A percentile compares a stretch with the other conserved stretches of the same genome.
Evolutionary conservation across 2,797 vertebrate species (phyloP).

Genomic region (Dendrocincla fuliginosa): DNA sequence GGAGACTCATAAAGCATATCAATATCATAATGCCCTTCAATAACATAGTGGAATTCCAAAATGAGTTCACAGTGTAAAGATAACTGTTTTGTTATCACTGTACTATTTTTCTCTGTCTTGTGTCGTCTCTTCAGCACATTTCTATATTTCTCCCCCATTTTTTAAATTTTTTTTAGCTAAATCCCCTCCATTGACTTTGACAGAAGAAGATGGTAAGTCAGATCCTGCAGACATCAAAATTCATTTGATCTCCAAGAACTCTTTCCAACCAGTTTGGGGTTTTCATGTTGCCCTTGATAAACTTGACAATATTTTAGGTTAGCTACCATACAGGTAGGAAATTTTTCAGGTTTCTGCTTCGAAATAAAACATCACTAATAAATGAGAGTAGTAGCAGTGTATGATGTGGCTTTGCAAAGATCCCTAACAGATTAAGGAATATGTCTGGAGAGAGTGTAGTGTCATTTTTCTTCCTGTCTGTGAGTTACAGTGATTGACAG

Average conservation of each 20-base stretch:
- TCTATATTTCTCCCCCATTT: not conserved
- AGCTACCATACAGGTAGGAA: not conserved
- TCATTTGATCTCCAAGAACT: not conserved
- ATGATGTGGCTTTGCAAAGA: not conserved
- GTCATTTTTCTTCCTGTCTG: not conserved
- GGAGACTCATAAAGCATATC: not conserved
- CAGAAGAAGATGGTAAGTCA: not conserved
- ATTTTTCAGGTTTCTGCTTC: not conserved
- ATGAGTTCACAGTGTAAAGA: not conserved
- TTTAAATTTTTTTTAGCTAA: not conserved
- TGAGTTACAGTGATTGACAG: not conserved
- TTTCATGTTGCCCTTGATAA: not conserved
- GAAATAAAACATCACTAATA: not conserved
- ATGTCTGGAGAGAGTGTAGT: not conserved
- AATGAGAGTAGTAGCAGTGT: not conserved
- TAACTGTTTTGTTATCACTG: not conserved
- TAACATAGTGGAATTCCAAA: not conserved
- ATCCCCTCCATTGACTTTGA: not conserved
- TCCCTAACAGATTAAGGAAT: not conserved
- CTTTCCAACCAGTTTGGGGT: not conserved
- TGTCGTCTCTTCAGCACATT: not conserved
- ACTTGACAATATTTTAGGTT: not conserved
- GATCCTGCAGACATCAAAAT: not conserved
- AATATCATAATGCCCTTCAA: not conserved
- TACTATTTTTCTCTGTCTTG: not conserved